Base-by-base conservation (phyloP, 2,113 vertebrate genomes). In the Hippocampus abdominalis region DNA sequence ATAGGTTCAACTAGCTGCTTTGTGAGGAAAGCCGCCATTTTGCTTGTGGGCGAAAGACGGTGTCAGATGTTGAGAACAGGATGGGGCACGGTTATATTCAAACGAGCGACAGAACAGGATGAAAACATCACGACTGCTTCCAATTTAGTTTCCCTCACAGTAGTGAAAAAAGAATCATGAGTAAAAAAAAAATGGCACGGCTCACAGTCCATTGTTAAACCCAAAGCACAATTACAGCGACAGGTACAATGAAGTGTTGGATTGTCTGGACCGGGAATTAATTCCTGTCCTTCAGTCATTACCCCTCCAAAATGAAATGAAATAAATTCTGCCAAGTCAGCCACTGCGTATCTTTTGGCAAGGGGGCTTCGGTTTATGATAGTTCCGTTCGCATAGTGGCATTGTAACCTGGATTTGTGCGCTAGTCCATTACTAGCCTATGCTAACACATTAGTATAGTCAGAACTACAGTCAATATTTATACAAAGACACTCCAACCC, bases 241-340 rank as follows among this genome's bases (percentile, higher is more conserved):
- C 48, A 25, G 64, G 25, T 66, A 81, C 73, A 75, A 69, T 15
- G 68, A 49, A 66, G 68, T 3, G 32, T 20, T 66, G 86, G 87
- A 89, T 88, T 90, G 87, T 66, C 68, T 70, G 70, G 44, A 69
- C 29, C 66, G 68, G 67, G n/a, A 74, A 70, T 12, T 32, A 36
- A 54, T n/a, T 32, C 44, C 9, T 12, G 2, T 20, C 46, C 25
- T 27, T 13, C 13, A 16, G 20, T 39, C 27, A 59, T 59, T 27
- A 15, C 27, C 9, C 57, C 29, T 32, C 2, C 60, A 59, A 59
- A 25, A 59, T 59, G 6, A 16, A 59, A 59, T 59, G 13, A 27
- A 57, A 25, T 57, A 13, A 25, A 1, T 57, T 69, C 48, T 77
- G 77, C 72, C 82, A 89, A 75, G 77, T 89, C 70, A 86, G 86